These are phyloP conservation scores for Chrysopilus asiliformis DNA, from an alignment of 2,888 invertebrate genomes.

Conservation along the genomic window DNA sequence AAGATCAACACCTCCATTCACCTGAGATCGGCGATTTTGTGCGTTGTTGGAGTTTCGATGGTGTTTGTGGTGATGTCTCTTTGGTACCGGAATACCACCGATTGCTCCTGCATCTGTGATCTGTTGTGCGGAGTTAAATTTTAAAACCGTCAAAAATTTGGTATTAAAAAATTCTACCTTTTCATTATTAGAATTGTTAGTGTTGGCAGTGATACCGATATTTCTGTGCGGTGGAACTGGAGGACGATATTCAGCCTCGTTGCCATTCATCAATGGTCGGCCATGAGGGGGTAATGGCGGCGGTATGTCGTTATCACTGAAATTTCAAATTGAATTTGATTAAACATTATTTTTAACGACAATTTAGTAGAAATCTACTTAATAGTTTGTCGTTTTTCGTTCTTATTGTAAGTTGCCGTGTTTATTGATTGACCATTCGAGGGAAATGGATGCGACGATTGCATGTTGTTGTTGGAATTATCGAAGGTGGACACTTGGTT, in stretches of 20 bases:
- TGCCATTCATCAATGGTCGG: slow-evolving; percentile 32
- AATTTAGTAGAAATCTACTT: slow-evolving; percentile 9
- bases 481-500: slow-evolving; percentile 56
- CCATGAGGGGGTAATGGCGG: slow-evolving; percentile 43
- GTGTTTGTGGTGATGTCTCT: slow-evolving; percentile 27
- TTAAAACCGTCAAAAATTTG: too few species aligned
- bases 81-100: slow-evolving; percentile 12
- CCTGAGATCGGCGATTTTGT: slow-evolving; percentile 18
- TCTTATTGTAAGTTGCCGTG: slow-evolving; percentile 59
- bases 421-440: slow-evolving; percentile 38
- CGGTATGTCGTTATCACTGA: slow-evolving; percentile 36
- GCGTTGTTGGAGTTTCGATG: slow-evolving; percentile 22
- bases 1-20: slow-evolving; percentile 16
- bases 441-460: slow-evolving; percentile 53
- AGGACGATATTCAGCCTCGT: slow-evolving; percentile 62
- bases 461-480: slow-evolving; percentile 60
- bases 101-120: background rate
- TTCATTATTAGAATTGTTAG: slow-evolving; percentile 19
- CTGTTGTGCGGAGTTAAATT: too few species aligned
- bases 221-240: slow-evolving; percentile 82
- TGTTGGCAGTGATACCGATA: slow-evolving; percentile 46
- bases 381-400: slow-evolving; percentile 30
- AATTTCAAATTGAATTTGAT: slow-evolving; percentile 16
- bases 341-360: background rate
- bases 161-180: slow-evolving; percentile 13